A percentile compares a stretch with the other conserved stretches of the same genome.
These are phyloP conservation scores for Amphiprion ocellaris DNA, from an alignment of 2,113 vertebrate genomes.

Conservation along the genomic window DNA sequence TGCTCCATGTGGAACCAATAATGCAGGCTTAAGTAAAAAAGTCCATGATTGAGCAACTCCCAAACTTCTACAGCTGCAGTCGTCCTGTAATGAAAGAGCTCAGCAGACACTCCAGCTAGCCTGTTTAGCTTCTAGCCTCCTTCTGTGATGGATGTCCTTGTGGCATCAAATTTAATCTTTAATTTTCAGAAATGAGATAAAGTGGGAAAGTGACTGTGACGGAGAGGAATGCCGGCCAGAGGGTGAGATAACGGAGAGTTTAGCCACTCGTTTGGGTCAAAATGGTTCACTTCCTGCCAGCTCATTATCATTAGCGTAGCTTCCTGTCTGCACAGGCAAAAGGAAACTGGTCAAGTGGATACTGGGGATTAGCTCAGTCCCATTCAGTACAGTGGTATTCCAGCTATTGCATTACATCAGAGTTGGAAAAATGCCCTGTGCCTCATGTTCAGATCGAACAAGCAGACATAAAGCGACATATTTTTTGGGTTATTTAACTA, in stretches of 20 bases:
- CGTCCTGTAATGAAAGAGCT: not conserved
- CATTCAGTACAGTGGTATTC: constrained; percentile 54
- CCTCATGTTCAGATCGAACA: constrained; percentile 53
- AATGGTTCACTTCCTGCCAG: constrained; percentile 66
- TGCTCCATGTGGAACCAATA: too few relatives aligned
- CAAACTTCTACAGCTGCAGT: not conserved
- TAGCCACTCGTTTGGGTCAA: constrained; percentile 16
- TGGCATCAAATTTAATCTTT: constrained; percentile 7
- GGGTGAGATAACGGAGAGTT: constrained; percentile 29
- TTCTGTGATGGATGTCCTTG: not conserved
- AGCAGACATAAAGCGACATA: constrained; percentile 15
- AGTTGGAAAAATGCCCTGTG: constrained; percentile 55
- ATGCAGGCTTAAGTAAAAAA: not conserved
- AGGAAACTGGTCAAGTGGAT: constrained; percentile 33
- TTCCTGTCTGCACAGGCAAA: constrained; percentile 58
- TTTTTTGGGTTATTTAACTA: not conserved
- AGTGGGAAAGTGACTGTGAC: not conserved
- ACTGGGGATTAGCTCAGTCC: constrained; percentile 53
- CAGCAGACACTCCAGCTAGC: not conserved
- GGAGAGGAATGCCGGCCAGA: constrained; percentile 15
- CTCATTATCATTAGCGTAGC: constrained; percentile 64
- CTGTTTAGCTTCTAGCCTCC: constrained; percentile 1
- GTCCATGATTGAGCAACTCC: not conserved
- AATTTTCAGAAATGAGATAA: constrained; percentile 1
- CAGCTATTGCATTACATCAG: constrained; percentile 70